These are phyloP conservation scores for Chloroceryle aenea DNA, from an alignment of 2,113 vertebrate species.

Conservation along the genomic window DNA sequence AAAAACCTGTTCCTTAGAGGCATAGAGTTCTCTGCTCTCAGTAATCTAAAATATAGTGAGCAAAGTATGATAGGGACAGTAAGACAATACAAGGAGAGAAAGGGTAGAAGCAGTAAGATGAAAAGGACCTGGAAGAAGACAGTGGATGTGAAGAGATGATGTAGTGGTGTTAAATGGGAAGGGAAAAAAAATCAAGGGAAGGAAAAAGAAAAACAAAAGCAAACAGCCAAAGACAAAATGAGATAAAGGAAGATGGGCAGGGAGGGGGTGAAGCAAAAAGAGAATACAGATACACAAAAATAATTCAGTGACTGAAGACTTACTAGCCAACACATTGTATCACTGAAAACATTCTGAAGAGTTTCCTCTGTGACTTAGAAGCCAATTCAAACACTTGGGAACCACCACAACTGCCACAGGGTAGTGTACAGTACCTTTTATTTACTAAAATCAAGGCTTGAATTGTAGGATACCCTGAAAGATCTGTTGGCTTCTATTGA, in stretches of 20 bases:
- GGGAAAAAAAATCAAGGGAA: neutral
- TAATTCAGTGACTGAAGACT: neutral
- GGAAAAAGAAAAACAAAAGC: neutral
- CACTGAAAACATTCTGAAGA: neutral
- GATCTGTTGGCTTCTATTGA: neutral
- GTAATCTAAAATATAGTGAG: neutral
- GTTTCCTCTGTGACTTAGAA: neutral
- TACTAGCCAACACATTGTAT: neutral
- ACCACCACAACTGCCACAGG: neutral
- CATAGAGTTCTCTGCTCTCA: neutral
- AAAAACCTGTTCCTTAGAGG: neutral
- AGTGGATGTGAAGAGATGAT: neutral
- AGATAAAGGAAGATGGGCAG: neutral
- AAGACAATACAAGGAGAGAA: neutral
- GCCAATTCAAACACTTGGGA: neutral
- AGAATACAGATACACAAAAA: neutral
- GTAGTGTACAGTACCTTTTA: neutral
- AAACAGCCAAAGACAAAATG: neutral
- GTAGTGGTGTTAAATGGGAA: neutral
- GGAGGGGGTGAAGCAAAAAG: neutral
- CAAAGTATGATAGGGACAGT: neutral
- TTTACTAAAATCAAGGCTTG: neutral
- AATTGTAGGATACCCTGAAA: neutral
- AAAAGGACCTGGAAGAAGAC: neutral
- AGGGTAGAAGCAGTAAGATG: neutral